Evolutionary conservation across 2,797 vertebrate species (phyloP), one percentile per base, ranked within the genome.

Genomic region (Ctenopoma kingsleyae): DNA sequence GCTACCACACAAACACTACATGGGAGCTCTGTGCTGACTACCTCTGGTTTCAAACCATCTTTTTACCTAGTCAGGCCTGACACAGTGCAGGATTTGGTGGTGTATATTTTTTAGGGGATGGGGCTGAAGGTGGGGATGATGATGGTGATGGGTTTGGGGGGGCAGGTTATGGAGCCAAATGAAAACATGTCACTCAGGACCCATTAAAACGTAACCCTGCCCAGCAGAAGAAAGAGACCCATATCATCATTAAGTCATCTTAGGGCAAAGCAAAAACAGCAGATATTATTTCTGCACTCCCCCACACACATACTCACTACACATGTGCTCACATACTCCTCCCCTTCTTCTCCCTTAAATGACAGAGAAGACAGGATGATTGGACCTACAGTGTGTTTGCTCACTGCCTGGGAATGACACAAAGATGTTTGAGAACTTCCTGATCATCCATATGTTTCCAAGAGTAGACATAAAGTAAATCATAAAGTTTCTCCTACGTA

Each of bases 211-310:
- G 84, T 86, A 93, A 92, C 87, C 73, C 79, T 86, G 87, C 88
- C 86, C 80, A 78, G 80, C 80, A 91, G 86, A 90, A 89, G 85
- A 92, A 92, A 91, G 87, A 86, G 84, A 89, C 72, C 74, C 69
- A 81, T 89, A 91, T 93, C 85, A 93, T 93, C 89, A 93, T 93
- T 91, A 92, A 93, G 91, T 92, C 90, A 91, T 20, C 91, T 91
- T 17, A 44, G 84, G 82, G 83, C 63, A 71, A 84, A 89, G 86
- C 72, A 63, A 93, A 93, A 91, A 88, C 81, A 86, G 48, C 89
- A 93, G 92, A 94, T 93, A 93, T 93, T 94, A 93, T 93, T 94
- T 74, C 88, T 92, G 49, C 81, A 43, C 12, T 59, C 41, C 36
- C 47, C 47, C 49, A 22, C 48, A 23, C 22, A 54, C 67, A 30